phyloP scores from a whole-genome alignment of 1,140 invertebrate genomes.

The Platorchestia sp. region DNA sequence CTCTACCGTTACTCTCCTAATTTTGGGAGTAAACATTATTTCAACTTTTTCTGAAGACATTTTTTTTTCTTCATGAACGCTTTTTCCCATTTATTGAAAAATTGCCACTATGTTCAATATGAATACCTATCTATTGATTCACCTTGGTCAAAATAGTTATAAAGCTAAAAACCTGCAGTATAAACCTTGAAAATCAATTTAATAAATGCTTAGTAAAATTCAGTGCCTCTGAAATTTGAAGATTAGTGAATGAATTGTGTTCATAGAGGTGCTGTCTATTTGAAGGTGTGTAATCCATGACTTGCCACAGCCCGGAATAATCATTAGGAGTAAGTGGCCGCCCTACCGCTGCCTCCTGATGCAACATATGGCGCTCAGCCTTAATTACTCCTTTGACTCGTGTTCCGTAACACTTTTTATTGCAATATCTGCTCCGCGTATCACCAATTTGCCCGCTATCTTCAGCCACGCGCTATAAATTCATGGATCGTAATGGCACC shows the following conservation, averaged over 20 bases:
- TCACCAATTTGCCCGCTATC: neutral
- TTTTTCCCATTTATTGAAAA: too few species aligned
- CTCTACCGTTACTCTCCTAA: neutral
- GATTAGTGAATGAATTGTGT: neutral
- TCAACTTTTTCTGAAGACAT: too few species aligned
- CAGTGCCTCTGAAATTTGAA: neutral
- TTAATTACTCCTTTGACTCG: slow-evolving; percentile 1
- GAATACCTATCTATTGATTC: too few species aligned
- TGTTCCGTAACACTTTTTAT: neutral
- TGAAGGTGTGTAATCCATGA: neutral
- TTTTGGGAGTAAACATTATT: neutral
- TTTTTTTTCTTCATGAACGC: too few species aligned
- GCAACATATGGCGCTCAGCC: neutral
- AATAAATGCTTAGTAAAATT: neutral
- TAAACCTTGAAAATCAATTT: neutral
- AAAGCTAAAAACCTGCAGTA: neutral
- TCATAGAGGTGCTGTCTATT: neutral
- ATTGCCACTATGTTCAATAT: too few species aligned
- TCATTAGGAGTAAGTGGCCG: neutral
- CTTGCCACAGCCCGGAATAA: neutral
- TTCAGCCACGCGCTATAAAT: neutral
- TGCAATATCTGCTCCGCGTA: neutral
- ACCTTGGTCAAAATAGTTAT: neutral
- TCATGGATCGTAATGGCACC: neutral
- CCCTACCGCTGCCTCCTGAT: neutral